Evolutionary conservation across 2,113 vertebrate genomes (phyloP).

Genomic region (Mus musculus): DNA sequence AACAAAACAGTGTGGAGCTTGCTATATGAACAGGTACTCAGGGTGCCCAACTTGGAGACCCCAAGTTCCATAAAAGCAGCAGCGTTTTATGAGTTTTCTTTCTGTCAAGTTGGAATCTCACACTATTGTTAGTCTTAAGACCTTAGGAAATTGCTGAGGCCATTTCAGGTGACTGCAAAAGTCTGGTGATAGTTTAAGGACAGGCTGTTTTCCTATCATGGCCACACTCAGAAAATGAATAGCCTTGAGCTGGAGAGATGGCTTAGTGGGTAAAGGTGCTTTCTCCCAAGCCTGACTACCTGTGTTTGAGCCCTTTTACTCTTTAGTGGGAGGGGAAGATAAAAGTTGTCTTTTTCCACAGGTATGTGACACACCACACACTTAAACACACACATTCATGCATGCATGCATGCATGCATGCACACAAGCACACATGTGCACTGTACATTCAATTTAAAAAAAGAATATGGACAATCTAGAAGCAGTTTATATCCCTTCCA

Average conservation of each 20-base stretch:
- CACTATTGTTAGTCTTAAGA: not conserved
- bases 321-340: not conserved
- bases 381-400: not conserved
- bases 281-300: not conserved
- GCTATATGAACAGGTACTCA: constrained; percentile 1
- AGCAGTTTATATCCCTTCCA: not conserved
- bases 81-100: not conserved
- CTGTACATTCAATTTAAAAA: not conserved
- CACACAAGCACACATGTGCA: not conserved
- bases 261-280: not conserved
- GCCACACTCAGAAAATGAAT: not conserved
- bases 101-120: not conserved
- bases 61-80: not conserved
- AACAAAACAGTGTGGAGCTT: not conserved
- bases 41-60: not conserved
- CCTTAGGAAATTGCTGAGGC: not conserved
- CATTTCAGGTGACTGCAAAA: not conserved
- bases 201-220: not conserved
- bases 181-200: not conserved
- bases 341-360: not conserved
- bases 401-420: no score
- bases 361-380: not conserved
- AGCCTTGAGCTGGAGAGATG: not conserved
- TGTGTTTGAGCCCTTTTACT: not conserved
- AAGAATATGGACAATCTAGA: not conserved